Conservation (phyloP, 2,113 vertebrate species). For the Laticauda laticaudata region DNA sequence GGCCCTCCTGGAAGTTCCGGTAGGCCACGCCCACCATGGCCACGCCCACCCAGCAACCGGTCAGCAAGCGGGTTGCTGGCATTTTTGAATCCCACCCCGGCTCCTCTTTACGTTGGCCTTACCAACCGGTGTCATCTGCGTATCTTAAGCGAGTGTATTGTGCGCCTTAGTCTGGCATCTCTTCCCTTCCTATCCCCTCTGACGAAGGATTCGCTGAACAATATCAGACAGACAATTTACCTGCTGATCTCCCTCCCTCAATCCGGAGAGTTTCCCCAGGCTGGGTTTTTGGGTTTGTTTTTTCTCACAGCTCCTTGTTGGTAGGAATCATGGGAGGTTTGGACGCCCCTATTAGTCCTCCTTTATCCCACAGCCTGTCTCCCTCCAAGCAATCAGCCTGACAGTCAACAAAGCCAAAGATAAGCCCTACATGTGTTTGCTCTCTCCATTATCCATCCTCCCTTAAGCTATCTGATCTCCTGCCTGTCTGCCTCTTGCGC, state of each 20-base stretch:
- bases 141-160: background rate
- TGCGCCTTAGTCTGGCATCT: background rate
- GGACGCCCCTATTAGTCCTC: background rate
- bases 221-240: background rate
- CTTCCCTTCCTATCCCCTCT: background rate
- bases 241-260: background rate
- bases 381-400: background rate
- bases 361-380: background rate
- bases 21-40: too few species aligned
- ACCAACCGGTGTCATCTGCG: background rate
- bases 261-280: background rate
- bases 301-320: background rate
- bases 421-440: background rate
- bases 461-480: background rate
- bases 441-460: background rate
- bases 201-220: background rate
- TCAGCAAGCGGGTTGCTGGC: too few species aligned
- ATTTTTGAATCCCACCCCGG: too few species aligned
- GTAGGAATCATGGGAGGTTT: background rate
- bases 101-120: background rate
- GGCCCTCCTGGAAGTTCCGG: too few species aligned
- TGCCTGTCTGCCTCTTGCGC: background rate
- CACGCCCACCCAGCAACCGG: too few species aligned
- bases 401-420: background rate
- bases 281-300: too few species aligned